A percentile compares a stretch with the other conserved stretches of the same genome.
Evolutionary conservation across 2,888 invertebrate genomes (phyloP).

Genomic region (Acrobasis repandana): DNA sequence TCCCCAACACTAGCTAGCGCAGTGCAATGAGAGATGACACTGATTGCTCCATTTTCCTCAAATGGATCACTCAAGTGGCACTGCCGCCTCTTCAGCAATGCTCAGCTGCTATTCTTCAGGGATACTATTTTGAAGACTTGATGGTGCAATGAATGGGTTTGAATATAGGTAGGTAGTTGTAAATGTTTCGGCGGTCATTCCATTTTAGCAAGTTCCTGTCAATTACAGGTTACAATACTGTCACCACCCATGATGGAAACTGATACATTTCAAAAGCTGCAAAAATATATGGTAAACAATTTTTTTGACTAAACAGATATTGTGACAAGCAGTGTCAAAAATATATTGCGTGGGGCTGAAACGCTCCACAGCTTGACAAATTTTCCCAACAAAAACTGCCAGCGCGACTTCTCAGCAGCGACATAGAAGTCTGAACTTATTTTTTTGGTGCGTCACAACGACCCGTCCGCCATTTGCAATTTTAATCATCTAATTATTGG

Average conservation of each 20-base stretch:
- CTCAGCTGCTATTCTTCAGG: not conserved
- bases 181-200: not conserved
- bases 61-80: not conserved
- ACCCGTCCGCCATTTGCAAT: conserved; percentile 78
- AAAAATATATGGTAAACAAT: conserved; percentile 2
- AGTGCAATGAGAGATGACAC: not conserved
- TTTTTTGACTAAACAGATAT: not conserved
- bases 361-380: not conserved
- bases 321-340: not conserved
- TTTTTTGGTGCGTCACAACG: conserved; percentile 60
- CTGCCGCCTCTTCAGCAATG: not conserved
- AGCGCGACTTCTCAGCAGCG: conserved; percentile 1
- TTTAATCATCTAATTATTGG: conserved; percentile 62
- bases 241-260: not conserved
- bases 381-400: conserved; percentile 6
- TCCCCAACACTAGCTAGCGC: conserved; percentile 2
- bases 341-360: not conserved
- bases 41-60: conserved; percentile 5
- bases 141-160: not conserved
- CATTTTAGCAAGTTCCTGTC: not conserved
- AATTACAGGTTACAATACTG: not conserved
- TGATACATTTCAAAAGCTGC: not conserved
- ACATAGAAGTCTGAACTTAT: conserved; percentile 2
- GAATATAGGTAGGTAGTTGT: not conserved
- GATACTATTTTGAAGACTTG: not conserved